These are phyloP conservation scores for Bombus impatiens DNA, from an alignment of 1,140 invertebrate genomes.

Conservation along the genomic window DNA sequence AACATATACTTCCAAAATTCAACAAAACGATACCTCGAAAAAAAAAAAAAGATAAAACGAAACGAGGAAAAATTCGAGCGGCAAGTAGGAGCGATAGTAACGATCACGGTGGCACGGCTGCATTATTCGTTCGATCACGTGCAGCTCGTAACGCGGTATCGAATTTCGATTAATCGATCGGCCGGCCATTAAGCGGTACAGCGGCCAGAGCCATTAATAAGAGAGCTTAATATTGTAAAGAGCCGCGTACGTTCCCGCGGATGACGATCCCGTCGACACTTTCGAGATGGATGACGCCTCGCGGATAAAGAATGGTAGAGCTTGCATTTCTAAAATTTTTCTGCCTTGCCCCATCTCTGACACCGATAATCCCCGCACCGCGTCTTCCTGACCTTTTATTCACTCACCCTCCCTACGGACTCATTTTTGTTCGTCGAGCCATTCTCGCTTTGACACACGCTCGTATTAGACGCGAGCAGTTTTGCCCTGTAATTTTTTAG, in stretches of 20 bases:
- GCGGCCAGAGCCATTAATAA: constrained; percentile 76
- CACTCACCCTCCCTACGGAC: constrained; percentile 22
- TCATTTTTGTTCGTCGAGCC: constrained; percentile 59
- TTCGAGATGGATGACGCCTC: constrained; percentile 66
- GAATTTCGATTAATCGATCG: constrained; percentile 81
- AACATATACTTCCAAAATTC: neutral
- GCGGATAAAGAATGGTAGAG: constrained; percentile 42
- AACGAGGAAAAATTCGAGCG: neutral
- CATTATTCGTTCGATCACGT: constrained; percentile 54
- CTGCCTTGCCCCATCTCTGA: neutral
- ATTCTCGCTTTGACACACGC: constrained; percentile 60
- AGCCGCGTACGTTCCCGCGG: constrained; percentile 58
- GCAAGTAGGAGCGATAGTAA: neutral
- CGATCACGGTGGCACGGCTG: constrained; percentile 14
- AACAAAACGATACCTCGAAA: neutral
- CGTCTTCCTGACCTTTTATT: constrained; percentile 37
- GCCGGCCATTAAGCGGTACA: constrained; percentile 68
- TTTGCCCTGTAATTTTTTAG: constrained; percentile 64
- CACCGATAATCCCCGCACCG: neutral
- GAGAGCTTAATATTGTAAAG: constrained; percentile 77
- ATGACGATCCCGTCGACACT: constrained; percentile 53
- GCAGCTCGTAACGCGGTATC: constrained; percentile 69
- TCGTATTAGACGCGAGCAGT: constrained; percentile 44
- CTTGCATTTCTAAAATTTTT: constrained; percentile 66
- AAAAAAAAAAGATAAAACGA: no score